Base-by-base conservation (phyloP, 2,797 vertebrate species). In the Sebastes steindachneri region DNA sequence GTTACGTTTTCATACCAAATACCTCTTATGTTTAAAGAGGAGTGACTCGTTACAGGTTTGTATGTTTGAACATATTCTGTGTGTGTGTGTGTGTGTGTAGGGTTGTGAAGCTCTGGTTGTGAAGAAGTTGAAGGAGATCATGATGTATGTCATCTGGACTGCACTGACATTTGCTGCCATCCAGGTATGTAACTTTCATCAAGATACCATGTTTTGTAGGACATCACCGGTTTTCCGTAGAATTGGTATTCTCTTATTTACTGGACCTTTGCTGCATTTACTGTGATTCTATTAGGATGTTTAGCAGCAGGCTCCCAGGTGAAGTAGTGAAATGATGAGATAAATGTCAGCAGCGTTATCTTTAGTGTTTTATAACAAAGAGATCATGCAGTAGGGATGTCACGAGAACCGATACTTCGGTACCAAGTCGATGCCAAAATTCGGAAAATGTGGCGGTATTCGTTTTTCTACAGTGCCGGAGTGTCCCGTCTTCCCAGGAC, bases 71-170 rank as follows among this genome's bases (percentile, higher is more conserved):
- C 15, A 4, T 60, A 33, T 57, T 76, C 1, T 75, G 41, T 79
- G 6, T 82, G n/a, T 68, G 26, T 79, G 5, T 82, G 26, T 79
- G 23, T 68, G 26, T 37, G 12, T 86, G 5, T 87, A 99, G 98
- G 98, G 98, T 1, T 99, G 98, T 89, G 96, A 99, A 88, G 98
- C 94, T 82, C 93, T 99, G 19, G 97, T 99, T 80, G 98, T 99
- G 82, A 98, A 98, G 93, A 99, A 97, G 80, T 90, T 99, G 53
- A 97, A 98, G 71, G 98, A 99, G 90, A 99, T 99, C 75, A 98
- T 99, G 98, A 99, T 99, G 97, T 98, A 98, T 48, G 97, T 99
- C 75, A 98, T 99, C 93, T 98, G 97, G 96, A 97, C 97, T 51
- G 97, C 97, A 0, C 80, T 99, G 92, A 97, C 96, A 5, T 99